Conservation (phyloP, 2,113 vertebrate species). For the Mola mola region DNA sequence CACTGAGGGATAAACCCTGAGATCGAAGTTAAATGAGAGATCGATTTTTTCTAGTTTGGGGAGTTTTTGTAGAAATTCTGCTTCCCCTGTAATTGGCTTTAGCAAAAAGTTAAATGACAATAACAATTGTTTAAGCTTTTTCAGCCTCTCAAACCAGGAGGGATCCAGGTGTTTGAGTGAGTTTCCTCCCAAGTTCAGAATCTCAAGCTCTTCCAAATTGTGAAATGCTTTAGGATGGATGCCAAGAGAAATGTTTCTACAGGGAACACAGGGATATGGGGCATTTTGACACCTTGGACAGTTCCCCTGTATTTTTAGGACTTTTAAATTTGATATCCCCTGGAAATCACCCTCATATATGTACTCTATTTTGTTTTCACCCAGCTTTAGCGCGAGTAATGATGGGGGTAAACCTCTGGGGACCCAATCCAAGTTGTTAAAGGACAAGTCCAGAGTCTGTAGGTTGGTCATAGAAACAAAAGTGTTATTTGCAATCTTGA, state of each 20-base stretch:
- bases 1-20: constrained; percentile 55
- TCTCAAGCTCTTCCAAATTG: constrained; percentile 39
- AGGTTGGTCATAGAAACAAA: constrained; percentile 62
- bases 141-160: constrained; percentile 74
- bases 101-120: constrained; percentile 78
- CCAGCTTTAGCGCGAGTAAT: constrained; percentile 45
- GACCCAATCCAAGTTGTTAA: constrained; percentile 72
- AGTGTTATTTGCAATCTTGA: constrained; percentile 19
- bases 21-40: constrained; percentile 81
- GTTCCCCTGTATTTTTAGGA: constrained; percentile 78
- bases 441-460: constrained; percentile 51
- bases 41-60: constrained; percentile 73
- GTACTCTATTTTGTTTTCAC: constrained; percentile 68
- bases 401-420: constrained; percentile 56
- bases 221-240: constrained; percentile 75
- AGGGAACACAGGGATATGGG: constrained; percentile 71
- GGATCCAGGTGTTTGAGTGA: constrained; percentile 55
- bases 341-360: constrained; percentile 70
- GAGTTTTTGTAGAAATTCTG: constrained; percentile 70
- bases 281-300: constrained; percentile 82
- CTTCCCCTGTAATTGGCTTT: constrained; percentile 37
- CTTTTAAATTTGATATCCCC: constrained; percentile 45
- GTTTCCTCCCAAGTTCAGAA: constrained; percentile 75
- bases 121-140: constrained; percentile 60
- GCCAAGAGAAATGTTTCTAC: constrained; percentile 59